Conservation (phyloP, 2,797 vertebrate species). For the Cryptoblepharus egeriae region DNA sequence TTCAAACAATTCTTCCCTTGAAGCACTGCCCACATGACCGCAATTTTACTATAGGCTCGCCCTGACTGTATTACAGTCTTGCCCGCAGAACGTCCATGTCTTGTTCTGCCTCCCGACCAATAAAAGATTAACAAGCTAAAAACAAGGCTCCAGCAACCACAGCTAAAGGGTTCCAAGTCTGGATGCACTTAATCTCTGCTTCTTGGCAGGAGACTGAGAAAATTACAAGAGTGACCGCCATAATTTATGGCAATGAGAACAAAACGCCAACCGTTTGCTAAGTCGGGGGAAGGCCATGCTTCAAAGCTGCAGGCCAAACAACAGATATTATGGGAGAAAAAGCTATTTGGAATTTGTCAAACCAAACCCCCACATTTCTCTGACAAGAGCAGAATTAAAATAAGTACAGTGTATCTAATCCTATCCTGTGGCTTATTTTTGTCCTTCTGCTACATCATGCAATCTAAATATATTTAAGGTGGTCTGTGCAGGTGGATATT, state of each 20-base stretch:
- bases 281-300: background rate
- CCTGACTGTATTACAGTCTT: background rate
- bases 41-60: background rate
- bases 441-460: no score
- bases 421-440: no score
- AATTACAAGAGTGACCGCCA: no score
- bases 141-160: background rate
- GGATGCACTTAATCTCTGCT: background rate
- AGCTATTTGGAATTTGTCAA: background rate
- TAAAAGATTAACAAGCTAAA: background rate
- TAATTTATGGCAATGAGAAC: no score
- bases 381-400: background rate
- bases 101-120: background rate
- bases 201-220: background rate
- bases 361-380: background rate
- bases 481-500: no score
- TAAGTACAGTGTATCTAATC: background rate
- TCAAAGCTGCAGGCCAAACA: background rate
- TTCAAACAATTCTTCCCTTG: background rate
- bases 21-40: background rate
- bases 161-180: background rate
- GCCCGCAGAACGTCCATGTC: background rate
- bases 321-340: background rate
- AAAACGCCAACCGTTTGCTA: no score
- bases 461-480: no score